phyloP scores from a whole-genome alignment of 1,140 invertebrate genomes.

The Heliconius himera region DNA sequence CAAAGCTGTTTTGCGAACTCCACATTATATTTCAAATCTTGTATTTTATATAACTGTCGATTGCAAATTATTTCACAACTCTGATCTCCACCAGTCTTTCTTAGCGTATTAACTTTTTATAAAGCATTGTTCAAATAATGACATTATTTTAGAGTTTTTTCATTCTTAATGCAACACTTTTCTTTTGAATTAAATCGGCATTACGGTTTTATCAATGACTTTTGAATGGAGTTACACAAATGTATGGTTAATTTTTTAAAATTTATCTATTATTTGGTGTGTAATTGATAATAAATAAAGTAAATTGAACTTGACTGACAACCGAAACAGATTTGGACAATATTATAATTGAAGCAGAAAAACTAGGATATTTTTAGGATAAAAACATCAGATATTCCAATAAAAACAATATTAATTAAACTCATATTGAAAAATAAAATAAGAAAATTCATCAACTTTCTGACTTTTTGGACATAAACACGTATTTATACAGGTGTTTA shows the following conservation, averaged over 20 bases:
- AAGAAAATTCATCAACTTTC: no score
- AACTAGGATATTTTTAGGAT: not conserved
- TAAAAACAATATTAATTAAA: no score
- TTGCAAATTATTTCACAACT: constrained; percentile 69
- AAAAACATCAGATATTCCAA: no score
- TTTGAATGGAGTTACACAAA: not conserved
- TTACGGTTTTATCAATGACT: not conserved
- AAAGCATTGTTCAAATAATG: constrained; percentile 7
- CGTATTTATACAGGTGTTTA: no score
- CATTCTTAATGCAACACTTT: not conserved
- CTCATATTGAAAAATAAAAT: no score
- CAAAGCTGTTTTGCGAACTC: constrained; percentile 28
- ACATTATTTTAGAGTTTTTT: not conserved
- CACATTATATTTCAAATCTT: constrained; percentile 30
- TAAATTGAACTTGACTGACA: not conserved
- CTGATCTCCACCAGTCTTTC: constrained; percentile 15
- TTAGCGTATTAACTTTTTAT: constrained; percentile 21
- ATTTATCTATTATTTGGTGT: not conserved
- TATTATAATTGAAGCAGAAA: not conserved
- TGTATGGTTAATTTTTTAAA: not conserved
- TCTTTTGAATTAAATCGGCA: not conserved
- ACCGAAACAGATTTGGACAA: not conserved
- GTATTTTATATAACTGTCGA: constrained; percentile 72
- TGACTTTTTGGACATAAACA: no score
- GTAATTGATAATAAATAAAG: not conserved